Evolutionary conservation across 2,113 vertebrate species (phyloP).

Genomic region (Ammospiza nelsoni): DNA sequence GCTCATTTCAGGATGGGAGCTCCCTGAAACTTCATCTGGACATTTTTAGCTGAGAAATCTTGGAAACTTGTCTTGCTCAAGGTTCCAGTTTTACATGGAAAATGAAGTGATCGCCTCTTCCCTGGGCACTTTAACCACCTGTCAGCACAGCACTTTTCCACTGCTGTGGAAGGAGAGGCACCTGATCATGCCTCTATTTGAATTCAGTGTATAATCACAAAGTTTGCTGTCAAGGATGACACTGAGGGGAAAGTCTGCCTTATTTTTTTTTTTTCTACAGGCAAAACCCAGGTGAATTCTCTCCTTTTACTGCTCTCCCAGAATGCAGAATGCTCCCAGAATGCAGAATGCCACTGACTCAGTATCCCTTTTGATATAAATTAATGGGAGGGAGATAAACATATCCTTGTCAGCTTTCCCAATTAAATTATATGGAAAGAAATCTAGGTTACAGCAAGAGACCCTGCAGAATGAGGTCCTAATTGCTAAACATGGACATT

Average conservation of each 20-base stretch:
- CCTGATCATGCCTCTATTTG: not conserved
- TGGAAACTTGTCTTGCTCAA: not conserved
- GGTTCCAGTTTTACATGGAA: not conserved
- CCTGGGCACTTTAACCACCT: conserved; percentile 25
- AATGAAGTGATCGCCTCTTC: not conserved
- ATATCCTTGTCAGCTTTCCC: not conserved
- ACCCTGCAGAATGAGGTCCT: not conserved
- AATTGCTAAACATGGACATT: not conserved
- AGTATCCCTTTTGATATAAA: not conserved
- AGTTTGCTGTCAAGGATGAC: not conserved
- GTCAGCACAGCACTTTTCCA: not conserved
- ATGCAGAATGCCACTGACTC: not conserved
- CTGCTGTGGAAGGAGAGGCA: not conserved
- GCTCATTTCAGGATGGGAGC: not conserved
- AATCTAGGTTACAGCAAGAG: not conserved
- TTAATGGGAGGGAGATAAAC: not conserved
- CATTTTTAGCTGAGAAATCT: conserved; percentile 24
- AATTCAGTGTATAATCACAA: not conserved
- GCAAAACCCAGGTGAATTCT: not conserved
- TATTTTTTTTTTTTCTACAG: not conserved
- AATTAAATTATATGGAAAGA: not conserved
- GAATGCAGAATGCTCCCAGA: not conserved
- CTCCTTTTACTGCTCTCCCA: not conserved
- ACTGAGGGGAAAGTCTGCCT: not conserved
- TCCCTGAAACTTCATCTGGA: not conserved